Conservation (phyloP, 2,113 vertebrate species). For the Thamnophis sirtalis region DNA sequence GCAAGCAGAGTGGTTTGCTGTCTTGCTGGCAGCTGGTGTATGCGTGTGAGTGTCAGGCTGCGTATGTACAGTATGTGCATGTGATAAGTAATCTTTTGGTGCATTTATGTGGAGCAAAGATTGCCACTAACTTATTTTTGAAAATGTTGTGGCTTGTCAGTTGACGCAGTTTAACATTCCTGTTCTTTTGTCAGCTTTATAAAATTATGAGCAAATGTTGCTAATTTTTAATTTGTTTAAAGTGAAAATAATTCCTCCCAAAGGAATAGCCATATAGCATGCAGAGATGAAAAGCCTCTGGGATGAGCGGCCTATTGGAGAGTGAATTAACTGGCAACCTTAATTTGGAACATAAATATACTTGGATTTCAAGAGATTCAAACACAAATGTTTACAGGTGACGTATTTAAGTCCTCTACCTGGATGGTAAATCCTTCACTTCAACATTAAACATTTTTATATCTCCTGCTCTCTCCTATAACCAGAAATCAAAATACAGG, state of each 20-base stretch:
- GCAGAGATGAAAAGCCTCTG: not conserved
- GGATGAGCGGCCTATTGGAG: not conserved
- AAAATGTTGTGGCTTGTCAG: conserved; percentile 45
- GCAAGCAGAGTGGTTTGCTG: conserved; percentile 42
- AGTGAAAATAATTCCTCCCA: not conserved
- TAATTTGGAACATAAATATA: not conserved
- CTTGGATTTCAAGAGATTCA: not conserved
- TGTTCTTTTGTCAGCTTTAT: not conserved
- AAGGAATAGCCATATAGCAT: not conserved
- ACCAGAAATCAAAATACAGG: not conserved
- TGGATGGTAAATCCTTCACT: not conserved
- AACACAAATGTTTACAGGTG: not conserved
- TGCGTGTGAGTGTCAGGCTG: not conserved
- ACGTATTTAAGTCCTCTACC: not conserved
- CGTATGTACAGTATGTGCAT: conserved; percentile 4
- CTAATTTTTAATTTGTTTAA: not conserved
- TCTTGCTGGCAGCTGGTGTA: conserved; percentile 23
- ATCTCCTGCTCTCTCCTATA: not conserved
- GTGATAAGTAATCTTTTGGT: conserved; percentile 30
- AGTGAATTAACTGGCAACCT: not conserved
- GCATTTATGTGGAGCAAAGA: conserved; percentile 24
- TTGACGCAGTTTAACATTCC: not conserved
- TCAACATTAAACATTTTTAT: not conserved
- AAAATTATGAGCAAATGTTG: not conserved
- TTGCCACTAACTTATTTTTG: conserved; percentile 22